Percentiles rank a stretch among this genome's conserved stretches.
Conservation (phyloP, 2,888 invertebrate species). For the Blastobasis lacticolella region DNA sequence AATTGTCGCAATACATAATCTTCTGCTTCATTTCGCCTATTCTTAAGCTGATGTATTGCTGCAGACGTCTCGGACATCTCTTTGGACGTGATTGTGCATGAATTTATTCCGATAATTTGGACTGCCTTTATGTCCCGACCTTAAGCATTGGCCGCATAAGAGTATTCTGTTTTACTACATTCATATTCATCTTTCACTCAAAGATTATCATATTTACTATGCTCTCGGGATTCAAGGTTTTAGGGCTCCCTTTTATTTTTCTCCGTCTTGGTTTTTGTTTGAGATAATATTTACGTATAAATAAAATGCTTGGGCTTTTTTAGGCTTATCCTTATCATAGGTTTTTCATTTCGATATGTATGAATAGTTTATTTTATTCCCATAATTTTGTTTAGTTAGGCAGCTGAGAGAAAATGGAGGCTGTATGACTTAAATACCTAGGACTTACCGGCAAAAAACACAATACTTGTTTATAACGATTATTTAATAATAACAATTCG, state of each 20-base stretch:
- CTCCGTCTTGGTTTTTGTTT: neutral
- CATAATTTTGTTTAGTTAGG: neutral
- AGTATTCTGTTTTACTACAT: constrained; percentile 14
- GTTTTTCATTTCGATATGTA: neutral
- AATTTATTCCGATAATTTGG: constrained; percentile 19
- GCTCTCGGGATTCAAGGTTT: constrained; percentile 8
- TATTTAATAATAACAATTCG: no score
- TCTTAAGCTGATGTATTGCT: no score
- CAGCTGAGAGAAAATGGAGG: no score
- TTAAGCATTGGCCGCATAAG: constrained; percentile 11
- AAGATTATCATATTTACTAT: constrained; percentile 17
- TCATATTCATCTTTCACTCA: constrained; percentile 12
- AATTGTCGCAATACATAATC: no score
- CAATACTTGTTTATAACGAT: no score
- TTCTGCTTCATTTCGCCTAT: no score
- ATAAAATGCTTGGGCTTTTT: neutral
- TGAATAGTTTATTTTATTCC: neutral
- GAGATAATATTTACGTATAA: neutral
- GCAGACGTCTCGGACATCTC: neutral
- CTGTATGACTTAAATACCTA: no score
- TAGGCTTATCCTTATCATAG: neutral
- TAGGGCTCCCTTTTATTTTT: constrained; percentile 1
- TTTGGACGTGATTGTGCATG: constrained; percentile 28
- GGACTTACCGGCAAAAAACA: no score
- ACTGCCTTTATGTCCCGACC: constrained; percentile 3